These are phyloP conservation scores for Hiodon alosoides DNA, from an alignment of 2,113 vertebrate genomes.

Conservation along the genomic window DNA sequence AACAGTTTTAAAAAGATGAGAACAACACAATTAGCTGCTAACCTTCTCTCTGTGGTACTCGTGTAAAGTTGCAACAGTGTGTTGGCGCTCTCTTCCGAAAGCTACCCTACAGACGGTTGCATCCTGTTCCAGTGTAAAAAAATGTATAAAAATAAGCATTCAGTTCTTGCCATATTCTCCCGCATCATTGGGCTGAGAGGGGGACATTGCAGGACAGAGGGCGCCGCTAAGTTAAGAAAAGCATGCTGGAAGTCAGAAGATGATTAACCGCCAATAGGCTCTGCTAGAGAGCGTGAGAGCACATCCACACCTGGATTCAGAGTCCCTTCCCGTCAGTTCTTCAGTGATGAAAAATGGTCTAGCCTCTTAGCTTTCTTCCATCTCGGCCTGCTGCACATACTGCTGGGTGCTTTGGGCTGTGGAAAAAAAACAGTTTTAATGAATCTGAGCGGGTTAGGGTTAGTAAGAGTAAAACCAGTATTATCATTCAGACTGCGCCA, in stretches of 20 bases:
- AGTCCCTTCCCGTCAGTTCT: slow-evolving; percentile 32
- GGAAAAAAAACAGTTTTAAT: background rate
- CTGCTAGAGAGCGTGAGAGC: slow-evolving; percentile 15
- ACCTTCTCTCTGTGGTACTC: background rate
- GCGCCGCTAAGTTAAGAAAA: slow-evolving; percentile 15
- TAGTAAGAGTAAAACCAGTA: background rate
- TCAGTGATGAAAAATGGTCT: slow-evolving; percentile 16
- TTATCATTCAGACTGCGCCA: slow-evolving; percentile 40
- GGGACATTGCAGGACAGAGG: slow-evolving; percentile 21
- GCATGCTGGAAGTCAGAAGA: slow-evolving; percentile 18
- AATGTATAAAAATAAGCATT: slow-evolving; percentile 40
- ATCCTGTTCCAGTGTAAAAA: slow-evolving; percentile 28
- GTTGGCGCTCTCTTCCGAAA: slow-evolving; percentile 17
- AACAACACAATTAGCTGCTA: background rate
- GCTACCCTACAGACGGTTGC: slow-evolving; percentile 27
- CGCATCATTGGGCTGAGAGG: slow-evolving; percentile 26
- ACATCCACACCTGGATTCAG: slow-evolving; percentile 24
- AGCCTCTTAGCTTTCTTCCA: slow-evolving; percentile 25
- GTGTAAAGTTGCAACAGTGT: background rate
- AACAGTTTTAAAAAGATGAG: too few relatives aligned
- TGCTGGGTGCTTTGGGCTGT: background rate
- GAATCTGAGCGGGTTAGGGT: background rate
- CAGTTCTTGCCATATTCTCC: slow-evolving; percentile 29
- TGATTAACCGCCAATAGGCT: background rate
- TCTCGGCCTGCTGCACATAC: slow-evolving; percentile 12